These are phyloP conservation scores for Urocitellus parryii DNA, from an alignment of 2,113 vertebrate species.

Conservation along the genomic window DNA sequence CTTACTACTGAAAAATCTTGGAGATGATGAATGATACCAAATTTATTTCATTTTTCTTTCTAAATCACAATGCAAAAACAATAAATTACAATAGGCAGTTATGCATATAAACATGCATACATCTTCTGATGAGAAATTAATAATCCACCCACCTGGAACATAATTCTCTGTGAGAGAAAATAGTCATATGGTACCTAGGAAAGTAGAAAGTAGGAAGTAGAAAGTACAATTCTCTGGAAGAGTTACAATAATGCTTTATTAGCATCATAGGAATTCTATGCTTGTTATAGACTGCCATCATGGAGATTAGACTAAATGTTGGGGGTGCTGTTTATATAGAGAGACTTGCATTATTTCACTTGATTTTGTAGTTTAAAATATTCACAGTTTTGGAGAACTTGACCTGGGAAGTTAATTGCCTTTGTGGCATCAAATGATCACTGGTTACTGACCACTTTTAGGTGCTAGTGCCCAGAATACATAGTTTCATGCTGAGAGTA, in stretches of 20 bases:
- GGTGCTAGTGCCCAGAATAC: neutral
- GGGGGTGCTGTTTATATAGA: neutral
- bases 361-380: neutral
- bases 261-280: neutral
- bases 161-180: neutral
- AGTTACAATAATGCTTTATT: neutral
- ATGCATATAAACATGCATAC: neutral
- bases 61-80: neutral
- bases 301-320: neutral
- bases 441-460: neutral
- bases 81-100: neutral
- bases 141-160: neutral
- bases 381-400: neutral
- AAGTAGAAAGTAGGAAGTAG: neutral
- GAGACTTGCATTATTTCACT: neutral
- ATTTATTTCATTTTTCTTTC: neutral
- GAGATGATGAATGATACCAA: neutral
- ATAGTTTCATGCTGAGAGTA: neutral
- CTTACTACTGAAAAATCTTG: neutral
- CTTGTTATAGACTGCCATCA: neutral
- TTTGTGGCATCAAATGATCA: neutral
- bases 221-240: neutral
- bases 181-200: neutral
- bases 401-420: neutral
- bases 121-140: neutral